Base-by-base conservation (phyloP, 2,888 invertebrate genomes). In the Lampropteryx suffumata region DNA sequence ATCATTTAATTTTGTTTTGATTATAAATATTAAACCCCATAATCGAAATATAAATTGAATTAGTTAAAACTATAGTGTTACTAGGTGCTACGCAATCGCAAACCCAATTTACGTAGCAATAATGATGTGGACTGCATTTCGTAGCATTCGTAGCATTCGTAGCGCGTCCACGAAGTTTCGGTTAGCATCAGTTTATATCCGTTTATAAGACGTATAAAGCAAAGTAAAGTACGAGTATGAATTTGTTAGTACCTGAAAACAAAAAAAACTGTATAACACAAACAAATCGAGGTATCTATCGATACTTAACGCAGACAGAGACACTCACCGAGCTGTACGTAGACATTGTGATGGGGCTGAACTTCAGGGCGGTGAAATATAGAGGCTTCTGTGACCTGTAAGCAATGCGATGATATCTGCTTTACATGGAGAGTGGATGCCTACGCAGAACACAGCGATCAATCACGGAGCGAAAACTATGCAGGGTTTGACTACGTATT, bases 201-300 rank as follows among this genome's bases (percentile, higher is more conserved):
- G 66, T 17, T 71, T 66, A 61, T 81, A 84, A 28, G 79, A 69
- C 3, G 84, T 82, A 52, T 82, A 83, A 17, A 86, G 67, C 40
- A 85, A 61, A 1, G 84, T 76, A 46, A 86, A 86, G 59, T 85
- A 86, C 1, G 83, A 85, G 63, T 84, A 84, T 0, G 84, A 73
- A 9, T 68, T 81, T 7, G 83, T 80, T 9, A 86, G 64, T 56
- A 84, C 80, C 84, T 86, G 83, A 59, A 83, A 71, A 64, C 45
- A 58, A 52, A 48, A 57, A n/a, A n/a, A n/a, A n/a, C n/a, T n/a
- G n/a, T n/a, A n/a, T n/a, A n/a, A n/a, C n/a, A n/a, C n/a, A n/a
- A n/a, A n/a, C n/a, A n/a, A n/a, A n/a, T n/a, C n/a, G 17, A 17
- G 17, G 17, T 17, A 17, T 17, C 3, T 17, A 4, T 17, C 17